Evolutionary conservation across 2,797 vertebrate species (phyloP).

Genomic region (Spatula versicolor): DNA sequence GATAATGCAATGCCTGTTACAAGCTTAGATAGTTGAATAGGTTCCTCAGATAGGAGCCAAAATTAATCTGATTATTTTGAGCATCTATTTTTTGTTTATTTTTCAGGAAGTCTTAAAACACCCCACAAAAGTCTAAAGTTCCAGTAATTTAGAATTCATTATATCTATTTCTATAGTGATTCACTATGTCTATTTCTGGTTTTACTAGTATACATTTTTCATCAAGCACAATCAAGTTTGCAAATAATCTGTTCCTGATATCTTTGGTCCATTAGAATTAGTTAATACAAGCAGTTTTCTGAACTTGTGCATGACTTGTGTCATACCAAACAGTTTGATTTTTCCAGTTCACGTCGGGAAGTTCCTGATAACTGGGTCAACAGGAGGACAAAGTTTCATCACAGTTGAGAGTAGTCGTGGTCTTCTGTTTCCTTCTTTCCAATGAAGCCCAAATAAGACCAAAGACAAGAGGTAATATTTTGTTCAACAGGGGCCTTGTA

Average conservation of each 20-base stretch:
- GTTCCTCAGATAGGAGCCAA: background rate
- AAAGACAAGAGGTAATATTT: background rate
- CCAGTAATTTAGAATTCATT: background rate
- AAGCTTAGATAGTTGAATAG: background rate
- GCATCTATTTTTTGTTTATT: background rate
- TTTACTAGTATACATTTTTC: background rate
- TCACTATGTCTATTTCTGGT: accelerated
- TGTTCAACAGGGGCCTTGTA: background rate
- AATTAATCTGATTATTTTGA: background rate
- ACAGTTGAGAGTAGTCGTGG: background rate
- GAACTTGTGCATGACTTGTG: background rate
- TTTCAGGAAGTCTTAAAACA: background rate
- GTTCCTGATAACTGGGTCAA: background rate
- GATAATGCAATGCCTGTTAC: background rate
- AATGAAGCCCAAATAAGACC: background rate
- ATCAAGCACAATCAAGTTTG: background rate
- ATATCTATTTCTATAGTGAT: background rate
- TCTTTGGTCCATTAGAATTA: background rate
- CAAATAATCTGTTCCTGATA: background rate
- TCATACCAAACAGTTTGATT: background rate
- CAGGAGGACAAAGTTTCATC: background rate
- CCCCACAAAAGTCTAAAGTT: background rate
- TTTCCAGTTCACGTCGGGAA: conserved; percentile 6
- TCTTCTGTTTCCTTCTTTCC: background rate
- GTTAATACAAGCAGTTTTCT: background rate